Evolutionary conservation across 1,140 invertebrate species (phyloP).

Genomic region (Plectrocnemia conspersa): DNA sequence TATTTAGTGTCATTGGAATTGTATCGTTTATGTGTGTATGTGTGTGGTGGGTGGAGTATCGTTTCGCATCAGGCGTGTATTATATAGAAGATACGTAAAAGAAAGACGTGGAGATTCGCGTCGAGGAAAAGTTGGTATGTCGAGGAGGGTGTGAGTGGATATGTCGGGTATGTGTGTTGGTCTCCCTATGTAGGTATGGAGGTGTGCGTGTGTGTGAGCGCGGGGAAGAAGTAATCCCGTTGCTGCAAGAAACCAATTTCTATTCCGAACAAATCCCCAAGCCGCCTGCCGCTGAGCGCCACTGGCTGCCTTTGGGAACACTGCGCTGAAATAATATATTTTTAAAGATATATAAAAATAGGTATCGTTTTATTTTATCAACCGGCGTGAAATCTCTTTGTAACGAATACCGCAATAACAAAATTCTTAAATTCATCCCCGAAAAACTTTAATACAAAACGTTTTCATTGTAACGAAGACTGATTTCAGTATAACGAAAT

Average conservation of each 20-base stretch:
- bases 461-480: no score
- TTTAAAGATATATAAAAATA: background rate
- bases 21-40: no score
- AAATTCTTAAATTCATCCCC: no score
- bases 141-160: constrained; percentile 4
- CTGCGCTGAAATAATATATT: constrained; percentile 17
- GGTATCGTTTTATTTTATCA: no score
- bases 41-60: constrained; percentile 10
- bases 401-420: no score
- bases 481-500: no score
- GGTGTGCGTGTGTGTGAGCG: constrained; percentile 24
- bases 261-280: constrained; percentile 37
- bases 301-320: constrained; percentile 20
- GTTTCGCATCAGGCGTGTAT: constrained; percentile 8
- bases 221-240: constrained; percentile 36
- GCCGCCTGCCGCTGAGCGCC: constrained; percentile 26
- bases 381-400: no score
- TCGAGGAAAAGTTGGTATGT: constrained; percentile 31
- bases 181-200: constrained; percentile 1
- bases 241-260: constrained; percentile 38
- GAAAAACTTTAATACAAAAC: no score
- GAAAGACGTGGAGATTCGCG: constrained; percentile 33
- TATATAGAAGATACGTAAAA: constrained; percentile 33
- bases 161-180: constrained; percentile 10
- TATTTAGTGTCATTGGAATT: no score